Evolutionary conservation across 2,797 vertebrate species (phyloP).

Genomic region (Atherinosoma microstoma): DNA sequence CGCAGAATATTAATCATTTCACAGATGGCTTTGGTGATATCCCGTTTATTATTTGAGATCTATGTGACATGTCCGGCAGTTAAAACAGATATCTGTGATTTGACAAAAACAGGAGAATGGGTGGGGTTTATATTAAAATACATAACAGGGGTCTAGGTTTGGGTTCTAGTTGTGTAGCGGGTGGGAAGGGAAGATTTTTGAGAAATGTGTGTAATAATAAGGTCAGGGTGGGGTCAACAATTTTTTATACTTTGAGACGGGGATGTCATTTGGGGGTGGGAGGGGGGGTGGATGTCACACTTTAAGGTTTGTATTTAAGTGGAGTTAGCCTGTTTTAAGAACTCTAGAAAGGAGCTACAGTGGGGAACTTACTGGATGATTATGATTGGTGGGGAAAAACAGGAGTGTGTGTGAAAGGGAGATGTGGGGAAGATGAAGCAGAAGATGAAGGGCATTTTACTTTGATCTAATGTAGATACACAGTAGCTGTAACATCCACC

Average conservation of each 20-base stretch:
- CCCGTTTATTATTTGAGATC: conserved; percentile 53
- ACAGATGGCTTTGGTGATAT: conserved; percentile 43
- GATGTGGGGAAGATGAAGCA: conserved; percentile 19
- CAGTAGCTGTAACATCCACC: conserved; percentile 65
- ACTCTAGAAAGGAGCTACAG: conserved; percentile 54
- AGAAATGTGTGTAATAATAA: conserved; percentile 73
- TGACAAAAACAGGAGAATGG: conserved; percentile 3
- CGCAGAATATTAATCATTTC: conserved; percentile 51
- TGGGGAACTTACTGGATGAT: conserved; percentile 58
- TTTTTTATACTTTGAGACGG: conserved; percentile 78
- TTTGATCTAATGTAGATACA: conserved; percentile 64
- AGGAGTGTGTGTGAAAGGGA: conserved; percentile 37
- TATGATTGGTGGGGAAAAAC: conserved; percentile 26
- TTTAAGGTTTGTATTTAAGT: conserved; percentile 81
- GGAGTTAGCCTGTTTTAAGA: conserved; percentile 75
- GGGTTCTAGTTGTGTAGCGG: conserved; percentile 34
- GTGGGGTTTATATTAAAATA: conserved; percentile 48
- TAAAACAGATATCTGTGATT: conserved; percentile 28
- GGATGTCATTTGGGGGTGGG: conserved; percentile 66
- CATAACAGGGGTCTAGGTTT: conserved; percentile 38
- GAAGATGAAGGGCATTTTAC: conserved; percentile 59
- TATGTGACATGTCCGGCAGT: conserved; percentile 49
- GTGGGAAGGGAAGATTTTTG: conserved; percentile 63
- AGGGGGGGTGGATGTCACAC: conserved; percentile 58
- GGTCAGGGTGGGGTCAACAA: conserved; percentile 56